These are phyloP conservation scores for Lates calcarifer DNA, from an alignment of 2,113 vertebrate genomes.

Conservation along the genomic window DNA sequence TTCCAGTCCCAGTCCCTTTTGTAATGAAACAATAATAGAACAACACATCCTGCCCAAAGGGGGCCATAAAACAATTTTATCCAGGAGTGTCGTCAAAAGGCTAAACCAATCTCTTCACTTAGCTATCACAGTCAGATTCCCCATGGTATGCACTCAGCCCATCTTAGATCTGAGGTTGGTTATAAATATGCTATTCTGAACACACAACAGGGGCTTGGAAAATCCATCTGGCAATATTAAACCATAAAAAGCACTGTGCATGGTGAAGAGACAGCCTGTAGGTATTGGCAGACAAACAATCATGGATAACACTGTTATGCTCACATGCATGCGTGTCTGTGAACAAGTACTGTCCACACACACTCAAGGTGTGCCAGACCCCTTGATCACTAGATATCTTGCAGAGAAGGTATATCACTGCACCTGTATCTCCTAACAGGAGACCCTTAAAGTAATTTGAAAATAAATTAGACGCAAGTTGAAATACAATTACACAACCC, in stretches of 20 bases:
- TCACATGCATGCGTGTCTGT: conserved; percentile 16
- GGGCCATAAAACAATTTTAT: conserved; percentile 77
- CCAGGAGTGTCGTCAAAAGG: conserved; percentile 71
- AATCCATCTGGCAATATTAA: conserved; percentile 73
- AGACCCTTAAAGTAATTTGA: conserved; percentile 23
- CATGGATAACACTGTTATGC: conserved; percentile 51
- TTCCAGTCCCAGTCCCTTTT: conserved; percentile 65
- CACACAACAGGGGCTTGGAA: conserved; percentile 53
- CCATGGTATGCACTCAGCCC: conserved; percentile 49
- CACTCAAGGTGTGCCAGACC: neutral
- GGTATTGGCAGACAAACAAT: conserved; percentile 63
- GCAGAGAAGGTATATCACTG: conserved; percentile 11
- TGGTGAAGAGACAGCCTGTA: conserved; percentile 44
- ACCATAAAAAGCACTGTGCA: conserved; percentile 62
- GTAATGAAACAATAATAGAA: conserved; percentile 80
- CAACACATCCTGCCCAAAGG: conserved; percentile 63
- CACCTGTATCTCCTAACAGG: neutral
- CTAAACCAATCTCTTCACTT: conserved; percentile 78
- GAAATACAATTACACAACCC: conserved; percentile 10
- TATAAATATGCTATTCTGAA: conserved; percentile 77
- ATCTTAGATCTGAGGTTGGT: conserved; percentile 49
- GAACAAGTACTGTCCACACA: neutral
- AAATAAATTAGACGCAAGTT: conserved; percentile 17
- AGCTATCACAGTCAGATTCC: conserved; percentile 68
- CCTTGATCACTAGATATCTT: neutral